These are phyloP conservation scores for Drosophila dunni DNA, from an alignment of 1,140 invertebrate genomes.

Conservation along the genomic window DNA sequence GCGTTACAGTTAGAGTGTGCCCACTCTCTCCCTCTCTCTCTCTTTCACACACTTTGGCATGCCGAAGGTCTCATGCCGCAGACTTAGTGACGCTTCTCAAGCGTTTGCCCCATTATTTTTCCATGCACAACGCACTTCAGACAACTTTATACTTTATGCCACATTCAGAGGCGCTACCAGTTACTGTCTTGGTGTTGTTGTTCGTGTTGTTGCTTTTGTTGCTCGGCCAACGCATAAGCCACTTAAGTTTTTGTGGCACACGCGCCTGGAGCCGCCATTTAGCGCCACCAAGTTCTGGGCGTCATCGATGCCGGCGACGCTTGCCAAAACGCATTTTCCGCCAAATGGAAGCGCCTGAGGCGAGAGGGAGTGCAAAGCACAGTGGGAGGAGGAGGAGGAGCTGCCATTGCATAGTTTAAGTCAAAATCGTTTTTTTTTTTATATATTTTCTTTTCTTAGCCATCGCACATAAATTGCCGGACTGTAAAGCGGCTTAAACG, in stretches of 20 bases:
- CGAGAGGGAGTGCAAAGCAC: background rate
- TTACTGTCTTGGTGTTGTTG: conserved; percentile 9
- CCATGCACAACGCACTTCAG: conserved; percentile 69
- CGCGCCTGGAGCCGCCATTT: conserved; percentile 78
- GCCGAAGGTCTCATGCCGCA: conserved; percentile 62
- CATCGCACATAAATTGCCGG: conserved; percentile 75
- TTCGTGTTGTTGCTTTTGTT: conserved; percentile 34
- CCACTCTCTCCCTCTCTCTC: conserved; percentile 3
- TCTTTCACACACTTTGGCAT: background rate
- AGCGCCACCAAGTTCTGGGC: conserved; percentile 78
- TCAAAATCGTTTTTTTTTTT: conserved; percentile 43
- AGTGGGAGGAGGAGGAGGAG: background rate
- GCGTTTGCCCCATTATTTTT: conserved; percentile 72
- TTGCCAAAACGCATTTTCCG: conserved; percentile 75
- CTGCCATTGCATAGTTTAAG: conserved; percentile 72
- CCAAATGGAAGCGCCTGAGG: background rate
- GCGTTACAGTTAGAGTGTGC: conserved; percentile 24
- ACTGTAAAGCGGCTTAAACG: conserved; percentile 80
- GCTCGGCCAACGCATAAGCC: conserved; percentile 74
- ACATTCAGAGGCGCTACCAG: conserved; percentile 36
- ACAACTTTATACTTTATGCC: conserved; percentile 52
- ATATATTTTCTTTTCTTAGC: conserved; percentile 22
- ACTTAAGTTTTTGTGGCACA: conserved; percentile 81
- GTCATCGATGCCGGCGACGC: conserved; percentile 70
- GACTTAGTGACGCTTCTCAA: conserved; percentile 66